phyloP scores from a whole-genome alignment of 2,797 vertebrate species.

The Gallinago nigripennis region DNA sequence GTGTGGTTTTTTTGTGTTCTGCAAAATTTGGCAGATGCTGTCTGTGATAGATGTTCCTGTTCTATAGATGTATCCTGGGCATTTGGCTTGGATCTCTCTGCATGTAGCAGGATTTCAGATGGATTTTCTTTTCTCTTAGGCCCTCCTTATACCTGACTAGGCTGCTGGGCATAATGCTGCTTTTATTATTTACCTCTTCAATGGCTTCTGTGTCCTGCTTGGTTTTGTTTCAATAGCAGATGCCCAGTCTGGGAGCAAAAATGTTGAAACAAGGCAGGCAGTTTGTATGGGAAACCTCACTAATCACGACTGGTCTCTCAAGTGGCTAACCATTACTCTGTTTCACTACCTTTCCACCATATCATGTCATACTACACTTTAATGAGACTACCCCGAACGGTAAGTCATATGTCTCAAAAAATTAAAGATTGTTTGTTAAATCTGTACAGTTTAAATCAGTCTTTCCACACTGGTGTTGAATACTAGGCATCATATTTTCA shows the following conservation, averaged over 20 bases:
- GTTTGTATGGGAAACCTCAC: neutral
- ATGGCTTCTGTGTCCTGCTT: neutral
- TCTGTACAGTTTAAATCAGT: neutral
- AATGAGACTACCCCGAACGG: accelerated
- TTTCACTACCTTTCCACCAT: neutral
- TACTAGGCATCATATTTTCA: neutral
- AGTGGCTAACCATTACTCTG: neutral
- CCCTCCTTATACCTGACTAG: neutral
- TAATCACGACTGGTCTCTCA: neutral
- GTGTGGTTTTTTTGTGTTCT: neutral
- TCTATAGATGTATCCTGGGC: neutral
- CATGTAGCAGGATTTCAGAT: neutral
- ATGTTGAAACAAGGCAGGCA: neutral
- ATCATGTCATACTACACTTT: neutral
- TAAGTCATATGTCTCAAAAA: neutral
- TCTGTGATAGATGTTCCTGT: neutral
- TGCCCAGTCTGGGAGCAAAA: neutral
- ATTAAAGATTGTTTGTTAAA: neutral
- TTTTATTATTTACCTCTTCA: neutral
- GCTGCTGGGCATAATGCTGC: neutral
- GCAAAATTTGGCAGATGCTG: neutral
- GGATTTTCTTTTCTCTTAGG: neutral
- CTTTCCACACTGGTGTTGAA: neutral
- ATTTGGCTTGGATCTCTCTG: neutral
- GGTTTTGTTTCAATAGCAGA: neutral